Conservation (phyloP, 2,888 invertebrate genomes). For the Lasioglossum malachurum region DNA sequence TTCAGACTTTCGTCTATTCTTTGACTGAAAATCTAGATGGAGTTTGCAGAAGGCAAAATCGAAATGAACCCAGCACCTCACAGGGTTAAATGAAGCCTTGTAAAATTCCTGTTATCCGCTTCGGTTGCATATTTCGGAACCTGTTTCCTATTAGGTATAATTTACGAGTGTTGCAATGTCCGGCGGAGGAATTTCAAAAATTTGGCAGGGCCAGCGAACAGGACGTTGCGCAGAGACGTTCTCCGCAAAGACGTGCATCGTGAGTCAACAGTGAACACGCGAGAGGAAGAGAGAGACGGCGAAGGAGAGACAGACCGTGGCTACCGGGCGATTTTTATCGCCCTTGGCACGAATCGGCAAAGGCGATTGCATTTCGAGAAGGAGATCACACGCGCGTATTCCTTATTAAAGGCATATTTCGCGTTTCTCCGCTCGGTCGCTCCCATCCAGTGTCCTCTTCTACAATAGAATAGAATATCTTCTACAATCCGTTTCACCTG, state of each 20-base stretch:
- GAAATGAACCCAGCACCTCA: not conserved
- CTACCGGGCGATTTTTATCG: slow-evolving; percentile 66
- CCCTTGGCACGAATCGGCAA: slow-evolving; percentile 70
- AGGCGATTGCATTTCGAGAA: slow-evolving; percentile 61
- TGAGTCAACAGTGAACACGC: slow-evolving; percentile 41
- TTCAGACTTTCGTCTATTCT: not conserved
- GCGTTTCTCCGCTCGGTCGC: slow-evolving; percentile 24
- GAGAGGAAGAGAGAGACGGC: slow-evolving; percentile 14
- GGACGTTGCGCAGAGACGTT: not conserved
- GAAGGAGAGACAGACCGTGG: slow-evolving; percentile 38
- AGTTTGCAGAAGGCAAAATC: too few species aligned
- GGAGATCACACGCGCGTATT: slow-evolving; percentile 50
- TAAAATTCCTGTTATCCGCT: not conserved
- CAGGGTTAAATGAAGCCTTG: not conserved
- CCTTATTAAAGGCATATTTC: slow-evolving; percentile 57
- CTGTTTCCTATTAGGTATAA: not conserved
- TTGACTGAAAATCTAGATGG: not conserved
- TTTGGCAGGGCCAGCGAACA: not conserved
- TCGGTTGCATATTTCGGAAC: not conserved
- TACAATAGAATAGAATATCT: slow-evolving; percentile 1
- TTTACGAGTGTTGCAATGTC: not conserved
- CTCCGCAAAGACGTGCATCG: slow-evolving; percentile 2
- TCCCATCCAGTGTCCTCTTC: slow-evolving; percentile 33
- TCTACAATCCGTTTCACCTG: slow-evolving; percentile 25
- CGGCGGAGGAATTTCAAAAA: slow-evolving; percentile 1